Evolutionary conservation across 2,113 vertebrate genomes (phyloP), one percentile per base, ranked within the genome.

Genomic region (Ornithorhynchus anatinus): DNA sequence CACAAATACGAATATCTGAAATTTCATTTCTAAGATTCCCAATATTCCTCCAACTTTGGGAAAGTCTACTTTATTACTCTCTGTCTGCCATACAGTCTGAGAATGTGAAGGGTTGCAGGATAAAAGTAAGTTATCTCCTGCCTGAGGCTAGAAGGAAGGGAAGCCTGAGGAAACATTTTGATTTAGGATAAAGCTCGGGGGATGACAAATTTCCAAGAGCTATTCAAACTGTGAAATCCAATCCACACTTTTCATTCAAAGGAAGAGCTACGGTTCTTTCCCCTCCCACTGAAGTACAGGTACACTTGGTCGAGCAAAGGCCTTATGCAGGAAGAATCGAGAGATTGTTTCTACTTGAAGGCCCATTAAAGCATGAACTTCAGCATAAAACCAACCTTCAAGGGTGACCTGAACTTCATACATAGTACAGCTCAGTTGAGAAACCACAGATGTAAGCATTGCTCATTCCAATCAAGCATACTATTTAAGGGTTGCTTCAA

Each of bases 401-500:
- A 63, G 72, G 31, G 70, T 39, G 63, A 75, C 48, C 50, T 22
- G 6, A 35, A 59, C 47, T 56, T 58, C 33, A 65, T 56, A 8
- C 3, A 59, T 8, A 44, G 47, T 7, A 5, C 8, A 27, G 50
- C 36, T 74, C 64, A 80, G 75, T 58, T 36, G 19, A 74, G 45
- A 72, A 48, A 27, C 60, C 66, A 70, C 13, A 39, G 69, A 51
- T 12, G n/a, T n/a, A n/a, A n/a, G 2, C 20, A 54, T 82, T 13
- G 75, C 37, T 80, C 78, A 47, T 14, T 63, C 16, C 53, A 52
- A 7, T 32, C 42, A 44, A 67, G 20, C 16, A 72, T 52, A 47
- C 72, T 72, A 54, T 47, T 27, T 65, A 66, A 51, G 75, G 25
- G 14, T 80, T 74, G 52, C 13, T 69, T 35, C 43, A 31, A 59